Conservation (phyloP, 2,888 invertebrate species). For the Galerucella nymphaeae region DNA sequence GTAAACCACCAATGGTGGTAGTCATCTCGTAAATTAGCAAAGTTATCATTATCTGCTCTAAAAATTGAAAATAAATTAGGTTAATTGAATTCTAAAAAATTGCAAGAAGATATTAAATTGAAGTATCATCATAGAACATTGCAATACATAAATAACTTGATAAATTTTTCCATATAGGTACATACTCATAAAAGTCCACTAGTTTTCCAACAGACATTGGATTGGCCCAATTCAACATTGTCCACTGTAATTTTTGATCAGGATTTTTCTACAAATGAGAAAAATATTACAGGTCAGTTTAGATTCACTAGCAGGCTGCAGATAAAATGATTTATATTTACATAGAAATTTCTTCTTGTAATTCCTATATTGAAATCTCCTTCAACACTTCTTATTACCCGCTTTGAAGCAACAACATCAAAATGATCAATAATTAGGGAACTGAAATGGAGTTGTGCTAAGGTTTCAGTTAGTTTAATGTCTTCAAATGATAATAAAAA, state of each 20-base stretch:
- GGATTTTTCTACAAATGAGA: constrained; percentile 52
- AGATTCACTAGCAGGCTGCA: no score
- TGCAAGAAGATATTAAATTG: no score
- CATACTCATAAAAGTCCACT: constrained; percentile 54
- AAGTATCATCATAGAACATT: no score
- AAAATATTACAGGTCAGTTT: no score
- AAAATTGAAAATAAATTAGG: constrained; percentile 34
- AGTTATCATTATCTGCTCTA: constrained; percentile 56
- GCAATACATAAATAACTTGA: no score
- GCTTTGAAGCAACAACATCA: constrained; percentile 56
- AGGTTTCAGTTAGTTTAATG: constrained; percentile 51
- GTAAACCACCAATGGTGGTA: constrained; percentile 58
- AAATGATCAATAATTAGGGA: constrained; percentile 56
- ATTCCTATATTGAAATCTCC: constrained; percentile 58
- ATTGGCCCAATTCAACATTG: constrained; percentile 59
- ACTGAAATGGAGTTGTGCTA: constrained; percentile 51
- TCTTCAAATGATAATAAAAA: constrained; percentile 51
- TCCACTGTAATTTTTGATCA: constrained; percentile 59
- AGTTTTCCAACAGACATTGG: constrained; percentile 56
- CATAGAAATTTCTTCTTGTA: constrained; percentile 58
- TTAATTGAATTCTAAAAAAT: not conserved
- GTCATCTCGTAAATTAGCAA: constrained; percentile 53
- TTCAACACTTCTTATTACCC: constrained; percentile 50
- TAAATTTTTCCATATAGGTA: not conserved
- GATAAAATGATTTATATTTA: constrained; percentile 45